These are phyloP conservation scores for Poeciliopsis paucimaculata DNA, from an alignment of 2,797 vertebrate species.

Conservation along the genomic window DNA sequence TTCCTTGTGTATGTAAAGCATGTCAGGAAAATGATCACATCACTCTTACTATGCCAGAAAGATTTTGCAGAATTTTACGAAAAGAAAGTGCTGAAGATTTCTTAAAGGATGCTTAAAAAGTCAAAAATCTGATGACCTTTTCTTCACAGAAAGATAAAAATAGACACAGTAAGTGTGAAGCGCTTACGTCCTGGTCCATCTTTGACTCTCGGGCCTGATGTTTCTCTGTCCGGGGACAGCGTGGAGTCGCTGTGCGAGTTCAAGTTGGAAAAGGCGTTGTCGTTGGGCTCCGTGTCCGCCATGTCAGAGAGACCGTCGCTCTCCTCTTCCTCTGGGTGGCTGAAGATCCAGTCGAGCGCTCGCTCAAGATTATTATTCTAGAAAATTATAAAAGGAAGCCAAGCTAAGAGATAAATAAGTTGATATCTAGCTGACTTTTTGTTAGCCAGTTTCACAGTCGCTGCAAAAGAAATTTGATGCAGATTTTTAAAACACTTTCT, in stretches of 20 bases:
- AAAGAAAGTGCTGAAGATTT: not conserved
- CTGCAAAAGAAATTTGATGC: not conserved
- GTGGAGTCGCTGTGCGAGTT: slow-evolving; percentile 88
- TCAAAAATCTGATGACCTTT: not conserved
- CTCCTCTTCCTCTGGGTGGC: slow-evolving; percentile 91
- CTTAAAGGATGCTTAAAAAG: not conserved
- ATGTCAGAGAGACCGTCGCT: slow-evolving; percentile 83
- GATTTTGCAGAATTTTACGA: not conserved
- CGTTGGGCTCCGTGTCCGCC: slow-evolving; percentile 86
- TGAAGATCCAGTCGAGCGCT: slow-evolving; percentile 98
- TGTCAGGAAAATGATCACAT: not conserved
- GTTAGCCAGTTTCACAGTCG: not conserved
- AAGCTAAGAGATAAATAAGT: not conserved
- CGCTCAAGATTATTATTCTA: slow-evolving; percentile 96
- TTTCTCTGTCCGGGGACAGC: slow-evolving; percentile 86
- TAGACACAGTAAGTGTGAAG: not conserved
- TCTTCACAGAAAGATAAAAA: not conserved
- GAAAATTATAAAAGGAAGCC: slow-evolving; percentile 12
- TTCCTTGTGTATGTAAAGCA: not conserved
- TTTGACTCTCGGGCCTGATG: slow-evolving; percentile 88
- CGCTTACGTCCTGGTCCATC: slow-evolving; percentile 97
- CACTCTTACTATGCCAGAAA: not conserved
- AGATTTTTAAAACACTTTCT: not conserved
- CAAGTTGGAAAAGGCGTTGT: slow-evolving; percentile 82
- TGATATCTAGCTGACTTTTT: not conserved